Evolutionary conservation across 2,888 invertebrate genomes (phyloP), one percentile per base, ranked within the genome.

Genomic region (Chalcis sispes): DNA sequence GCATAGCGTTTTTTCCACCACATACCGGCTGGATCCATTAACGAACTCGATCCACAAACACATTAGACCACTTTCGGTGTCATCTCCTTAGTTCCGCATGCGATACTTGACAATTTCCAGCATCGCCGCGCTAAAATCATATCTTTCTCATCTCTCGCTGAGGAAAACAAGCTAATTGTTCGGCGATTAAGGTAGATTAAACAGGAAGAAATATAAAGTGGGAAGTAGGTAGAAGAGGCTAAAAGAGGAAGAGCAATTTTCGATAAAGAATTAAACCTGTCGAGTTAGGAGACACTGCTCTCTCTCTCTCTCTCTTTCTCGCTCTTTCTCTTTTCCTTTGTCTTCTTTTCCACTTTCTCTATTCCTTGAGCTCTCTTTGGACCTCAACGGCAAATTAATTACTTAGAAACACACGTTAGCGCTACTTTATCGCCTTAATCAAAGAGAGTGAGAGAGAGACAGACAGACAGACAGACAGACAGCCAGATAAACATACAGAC

Each of bases 341-440:
- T 4, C 18, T 20, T 32, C n/a, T 64, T 36, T n/a, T 36, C 23
- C 29, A 15, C 29, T 15, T n/a, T 18, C n/a, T n/a, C 52, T 65
- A 42, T 42, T 67, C 71, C 71, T 29, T 13, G n/a, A 48, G 64
- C 54, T 67, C 64, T 54, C 42, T 40, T 56, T 71, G 36, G 58
- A 48, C 25, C 61, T 70, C 71, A 25, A 59, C 56, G 58, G 42
- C 65, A 58, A 72, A 76, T 76, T 76, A 72, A 76, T 76, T 72
- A 72, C 76, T 72, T 76, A 66, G 70, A 66, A 72, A 76, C 75
- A 76, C 76, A 72, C 76, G 76, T 76, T 76, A 72, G 67, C 52
- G 62, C 64, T 72, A 64, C 67, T 76, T 76, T 76, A 76, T 67
- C 40, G 72, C 67, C 67, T 76, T 76, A 76, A 76, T 76, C 72